Evolutionary conservation across 2,888 invertebrate species (phyloP), one percentile per base, ranked within the genome.

Genomic region (Iselma pallidipennis): DNA sequence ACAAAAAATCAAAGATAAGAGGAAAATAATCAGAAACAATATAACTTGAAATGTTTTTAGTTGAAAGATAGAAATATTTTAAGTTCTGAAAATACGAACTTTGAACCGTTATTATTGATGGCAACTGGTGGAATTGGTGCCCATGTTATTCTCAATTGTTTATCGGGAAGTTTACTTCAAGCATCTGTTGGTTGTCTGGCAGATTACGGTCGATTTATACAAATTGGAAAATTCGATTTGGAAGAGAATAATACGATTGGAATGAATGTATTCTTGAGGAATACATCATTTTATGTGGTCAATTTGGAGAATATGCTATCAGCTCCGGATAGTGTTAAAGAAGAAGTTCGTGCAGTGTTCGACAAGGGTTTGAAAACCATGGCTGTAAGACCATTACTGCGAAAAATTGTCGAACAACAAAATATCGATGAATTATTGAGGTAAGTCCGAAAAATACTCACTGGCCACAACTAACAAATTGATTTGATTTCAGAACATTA

Each of bases 41-140:
- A n/a, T n/a, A n/a, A n/a, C n/a, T n/a, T n/a, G n/a, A n/a, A n/a
- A n/a, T n/a, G n/a, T n/a, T 71, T 72, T 21, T 37, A 81, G 81
- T 54, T 82, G 42, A 68, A 61, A 28, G 78, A 79, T n/a, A 61
- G 69, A 4, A 73, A 80, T 53, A 75, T 82, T 31, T 65, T 80
- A 4, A 74, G 71, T 59, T 75, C 72, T 0, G 73, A 78, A 29
- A 72, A 95, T 76, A 85, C 89, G 0, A 88, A 89, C 0, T 98
- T 98, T 78, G 96, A 97, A 79, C 86, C 89, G 59, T 88, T 94
- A 84, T 85, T 98, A 49, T 85, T 92, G 72, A 84, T 85, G 55
- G 87, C 89, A 71, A 97, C 97, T 0, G 86, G 90, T 16, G 97
- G 98, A 12, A 85, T 85, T 71, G 96, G 97, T 45, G 97, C 97